Evolutionary conservation across 2,797 vertebrate genomes (phyloP), one percentile per base, ranked within the genome.

Genomic region (Rhinoraja longicauda): DNA sequence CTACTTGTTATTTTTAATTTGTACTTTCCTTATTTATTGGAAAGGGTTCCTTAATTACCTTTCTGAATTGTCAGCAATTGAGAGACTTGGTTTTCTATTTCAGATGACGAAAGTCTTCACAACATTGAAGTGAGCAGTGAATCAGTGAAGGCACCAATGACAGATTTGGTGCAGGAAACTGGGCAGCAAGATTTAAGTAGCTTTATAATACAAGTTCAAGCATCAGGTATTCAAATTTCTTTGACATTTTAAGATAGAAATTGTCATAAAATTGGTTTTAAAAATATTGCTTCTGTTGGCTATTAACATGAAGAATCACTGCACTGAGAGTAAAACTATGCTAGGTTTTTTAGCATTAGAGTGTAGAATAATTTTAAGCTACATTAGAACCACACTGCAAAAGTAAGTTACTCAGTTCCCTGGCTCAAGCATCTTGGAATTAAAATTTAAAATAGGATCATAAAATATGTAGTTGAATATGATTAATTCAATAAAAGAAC

Each of bases 181-280:
- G 10, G 6, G 0, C 90, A 57, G 39, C 70, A 73, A 75, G 70
- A 92, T 75, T 36, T n/a, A 92, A 92, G 32, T 82, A 90, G 93
- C 81, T 19, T 93, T 53, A 94, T 93, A 59, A 75, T 97, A 21
- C 90, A 95, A 81, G 95, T 98, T 94, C 96, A 96, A 93, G 96
- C 97, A 77, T 97, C 98, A 95, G 98, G 98, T 99, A 96, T 93
- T 29, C 53, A 59, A 78, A 21, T 88, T 64, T 88, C n/a, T 67
- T 88, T 88, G n/a, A 67, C 84, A 64, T 64, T 88, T 88, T 88
- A 88, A 32, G 17, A 29, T 88, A 32, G 57, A 67, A 88, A 64
- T 88, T 17, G 59, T 86, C 15, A n/a, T 17, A 59, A 86, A 62
- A 15, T 88, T 67, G 19, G 59, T 93, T 17, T 36, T 64, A 67